Base-by-base conservation (phyloP, 2,113 vertebrate genomes). In the Poecile atricapillus region DNA sequence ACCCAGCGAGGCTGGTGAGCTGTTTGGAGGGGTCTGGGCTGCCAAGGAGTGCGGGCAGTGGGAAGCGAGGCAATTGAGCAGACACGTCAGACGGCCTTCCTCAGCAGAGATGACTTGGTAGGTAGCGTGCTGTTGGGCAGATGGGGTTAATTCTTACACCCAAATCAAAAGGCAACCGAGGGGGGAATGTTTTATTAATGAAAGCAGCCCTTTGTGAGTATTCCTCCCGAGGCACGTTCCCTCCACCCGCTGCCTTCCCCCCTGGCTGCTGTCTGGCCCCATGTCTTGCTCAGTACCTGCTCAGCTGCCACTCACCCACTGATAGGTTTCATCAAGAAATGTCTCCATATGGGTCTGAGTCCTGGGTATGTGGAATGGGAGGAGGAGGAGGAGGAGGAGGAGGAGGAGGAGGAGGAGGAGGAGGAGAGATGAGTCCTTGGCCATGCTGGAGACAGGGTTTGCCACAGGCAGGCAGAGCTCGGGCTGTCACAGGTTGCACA, bases 111-210 rank as follows among this genome's bases (percentile, higher is more conserved):
- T 93, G 90, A 89, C 94, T 96, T 95, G 88, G 93, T 94, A 89
- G 93, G 95, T 97, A 93, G 94, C 2, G 1, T 92, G 90, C 92
- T 90, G 92, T 91, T 96, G 95, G 93, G 88, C 95, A 97, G 94
- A 96, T 96, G 92, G 96, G 95, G 95, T 97, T 96, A 97, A 97
- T 95, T 95, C 93, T 96, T 96, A 96, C 95, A 94, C 95, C 96
- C 95, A 97, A 97, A 97, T 97, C 93, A 97, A 95, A 96, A 96
- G 95, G 92, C 92, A 39, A 96, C 92, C 5, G 85, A 94, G 95
- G 92, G 96, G 93, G 95, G 94, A 97, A 97, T 97, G 96, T 95
- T 96, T 97, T 97, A 97, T 96, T 97, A 97, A 96, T 97, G 95
- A 96, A 96, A 97, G 93, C 95, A 96, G 90, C 94, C 96, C 94